A percentile compares a stretch with the other conserved stretches of the same genome.
phyloP scores from a whole-genome alignment of 2,113 vertebrate species.

The Xenus cinereus region DNA sequence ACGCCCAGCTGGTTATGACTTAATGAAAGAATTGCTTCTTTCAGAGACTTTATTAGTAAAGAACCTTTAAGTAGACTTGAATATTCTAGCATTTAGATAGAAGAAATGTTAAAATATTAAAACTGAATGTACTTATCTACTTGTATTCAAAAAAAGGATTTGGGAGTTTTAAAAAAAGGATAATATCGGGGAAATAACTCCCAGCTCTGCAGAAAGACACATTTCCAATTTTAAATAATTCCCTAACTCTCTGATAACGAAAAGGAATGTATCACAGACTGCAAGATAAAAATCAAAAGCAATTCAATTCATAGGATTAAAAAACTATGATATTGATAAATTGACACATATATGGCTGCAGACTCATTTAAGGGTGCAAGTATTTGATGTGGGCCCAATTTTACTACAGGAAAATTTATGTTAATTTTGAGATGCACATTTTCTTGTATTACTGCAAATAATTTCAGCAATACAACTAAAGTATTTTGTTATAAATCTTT shows the following conservation, averaged over 20 bases:
- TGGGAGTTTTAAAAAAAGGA: background rate
- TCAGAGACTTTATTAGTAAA: slow-evolving; percentile 5
- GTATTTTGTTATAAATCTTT: background rate
- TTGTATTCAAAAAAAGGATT: background rate
- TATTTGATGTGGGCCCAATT: background rate
- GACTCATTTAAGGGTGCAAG: background rate
- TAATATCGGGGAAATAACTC: background rate
- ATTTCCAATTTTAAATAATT: slow-evolving; percentile 1
- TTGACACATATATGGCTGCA: background rate
- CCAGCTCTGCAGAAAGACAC: background rate
- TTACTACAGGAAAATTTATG: slow-evolving; percentile 27
- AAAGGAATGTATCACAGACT: slow-evolving; percentile 17
- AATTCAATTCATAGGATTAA: slow-evolving; percentile 19
- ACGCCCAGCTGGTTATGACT: background rate
- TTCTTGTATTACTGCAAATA: slow-evolving; percentile 50
- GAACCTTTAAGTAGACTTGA: background rate
- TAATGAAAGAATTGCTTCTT: background rate
- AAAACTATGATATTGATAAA: slow-evolving; percentile 32
- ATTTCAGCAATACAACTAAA: background rate
- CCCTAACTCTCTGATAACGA: slow-evolving; percentile 20
- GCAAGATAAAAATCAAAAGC: slow-evolving; percentile 51
- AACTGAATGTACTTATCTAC: background rate
- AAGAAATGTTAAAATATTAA: slow-evolving; percentile 16
- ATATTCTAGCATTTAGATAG: background rate
- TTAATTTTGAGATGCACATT: slow-evolving; percentile 17